Evolutionary conservation across 2,113 vertebrate species (phyloP).

Genomic region (Morone chrysops): DNA sequence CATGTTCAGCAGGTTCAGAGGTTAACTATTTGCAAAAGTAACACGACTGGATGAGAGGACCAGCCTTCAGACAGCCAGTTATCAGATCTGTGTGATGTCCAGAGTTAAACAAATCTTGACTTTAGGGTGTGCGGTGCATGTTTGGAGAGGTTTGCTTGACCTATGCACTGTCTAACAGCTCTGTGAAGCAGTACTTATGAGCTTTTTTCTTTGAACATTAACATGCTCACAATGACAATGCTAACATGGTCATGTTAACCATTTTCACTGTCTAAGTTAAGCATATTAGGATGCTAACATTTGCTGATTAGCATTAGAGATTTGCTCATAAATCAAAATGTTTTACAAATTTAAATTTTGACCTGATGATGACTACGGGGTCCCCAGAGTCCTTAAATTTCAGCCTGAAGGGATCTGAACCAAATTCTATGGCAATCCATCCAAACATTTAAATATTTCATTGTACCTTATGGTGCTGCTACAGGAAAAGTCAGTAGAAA

Average conservation of each 20-base stretch:
- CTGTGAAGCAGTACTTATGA: too few species aligned
- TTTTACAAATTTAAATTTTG: too few species aligned
- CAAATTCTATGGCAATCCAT: too few species aligned
- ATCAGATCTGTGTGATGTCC: constrained; percentile 22
- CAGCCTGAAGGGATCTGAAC: too few species aligned
- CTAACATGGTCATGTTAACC: not conserved
- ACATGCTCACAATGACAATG: not conserved
- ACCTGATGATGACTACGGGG: not conserved
- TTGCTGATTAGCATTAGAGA: not conserved
- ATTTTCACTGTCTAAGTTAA: not conserved
- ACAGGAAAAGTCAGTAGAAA: not conserved
- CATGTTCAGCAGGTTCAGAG: constrained; percentile 23
- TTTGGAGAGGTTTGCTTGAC: constrained; percentile 21
- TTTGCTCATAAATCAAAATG: not conserved
- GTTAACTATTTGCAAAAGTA: constrained; percentile 34
- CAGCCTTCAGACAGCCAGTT: not conserved
- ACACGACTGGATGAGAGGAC: not conserved
- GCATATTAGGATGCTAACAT: not conserved
- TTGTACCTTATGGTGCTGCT: not conserved
- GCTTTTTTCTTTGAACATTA: not conserved
- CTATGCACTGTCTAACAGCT: constrained; percentile 14
- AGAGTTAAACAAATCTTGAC: not conserved
- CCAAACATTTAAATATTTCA: not conserved
- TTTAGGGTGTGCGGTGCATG: not conserved
- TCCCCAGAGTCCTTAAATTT: not conserved